Percentiles rank a stretch among this genome's conserved stretches.
Evolutionary conservation across 64 coral and sea anemone genomes (phyloP).

Genomic region (Porites lutea): DNA sequence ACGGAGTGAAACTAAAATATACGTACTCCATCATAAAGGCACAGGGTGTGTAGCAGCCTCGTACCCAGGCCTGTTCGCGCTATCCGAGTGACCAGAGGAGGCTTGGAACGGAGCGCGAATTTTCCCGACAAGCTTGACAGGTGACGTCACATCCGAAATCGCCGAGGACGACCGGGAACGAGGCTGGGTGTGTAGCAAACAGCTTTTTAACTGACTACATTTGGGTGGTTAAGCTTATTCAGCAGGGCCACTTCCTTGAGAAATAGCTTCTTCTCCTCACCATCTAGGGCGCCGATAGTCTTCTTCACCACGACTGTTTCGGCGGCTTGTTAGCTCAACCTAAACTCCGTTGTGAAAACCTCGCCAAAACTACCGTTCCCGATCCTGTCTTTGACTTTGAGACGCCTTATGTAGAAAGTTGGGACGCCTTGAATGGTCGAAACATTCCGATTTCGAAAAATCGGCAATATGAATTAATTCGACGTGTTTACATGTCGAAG

Average conservation of each 20-base stretch:
- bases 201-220: background rate
- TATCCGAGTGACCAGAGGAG: too few species aligned
- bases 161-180: too few species aligned
- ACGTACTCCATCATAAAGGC: background rate
- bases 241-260: background rate
- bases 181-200: background rate
- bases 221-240: background rate
- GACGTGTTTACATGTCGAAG: background rate
- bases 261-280: background rate
- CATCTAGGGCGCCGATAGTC: background rate
- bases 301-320: background rate
- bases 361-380: background rate
- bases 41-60: background rate
- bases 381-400: background rate
- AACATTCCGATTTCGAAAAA: constrained; percentile 19
- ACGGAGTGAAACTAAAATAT: background rate
- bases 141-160: too few species aligned
- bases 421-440: background rate
- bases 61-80: too few species aligned
- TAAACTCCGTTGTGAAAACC: background rate
- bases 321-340: background rate
- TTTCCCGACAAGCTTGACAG: too few species aligned
- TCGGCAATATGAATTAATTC: background rate
- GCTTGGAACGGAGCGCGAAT: too few species aligned
- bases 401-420: background rate